Evolutionary conservation across 1,140 invertebrate genomes (phyloP).

Genomic region (Monochamus saltuarius): DNA sequence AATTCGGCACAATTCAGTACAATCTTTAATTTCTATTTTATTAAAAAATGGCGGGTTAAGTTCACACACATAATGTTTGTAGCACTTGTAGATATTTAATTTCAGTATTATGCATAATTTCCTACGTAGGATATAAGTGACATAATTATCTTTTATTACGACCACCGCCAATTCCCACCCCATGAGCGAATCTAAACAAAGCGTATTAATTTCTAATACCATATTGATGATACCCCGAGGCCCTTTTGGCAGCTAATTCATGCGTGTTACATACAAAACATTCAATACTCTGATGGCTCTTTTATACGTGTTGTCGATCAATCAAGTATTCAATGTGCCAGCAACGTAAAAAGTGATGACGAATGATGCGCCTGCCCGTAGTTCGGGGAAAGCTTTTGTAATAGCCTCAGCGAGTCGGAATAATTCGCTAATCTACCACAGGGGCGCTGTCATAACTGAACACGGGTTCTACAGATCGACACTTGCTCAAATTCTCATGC

Average conservation of each 20-base stretch:
- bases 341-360: conserved; percentile 20
- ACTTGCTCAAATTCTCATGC: conserved; percentile 40
- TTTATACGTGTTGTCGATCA: conserved; percentile 40
- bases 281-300: conserved; percentile 44
- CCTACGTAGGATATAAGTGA: too few species aligned
- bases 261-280: conserved; percentile 36
- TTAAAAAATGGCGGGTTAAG: too few species aligned
- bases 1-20: too few species aligned
- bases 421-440: conserved; percentile 46
- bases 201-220: conserved; percentile 37
- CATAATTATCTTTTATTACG: too few species aligned
- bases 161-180: too few species aligned
- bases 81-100: too few species aligned
- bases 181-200: conserved; percentile 28
- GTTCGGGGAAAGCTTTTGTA: conserved; percentile 31
- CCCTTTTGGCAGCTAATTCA: conserved; percentile 43
- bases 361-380: conserved; percentile 29
- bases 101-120: too few species aligned
- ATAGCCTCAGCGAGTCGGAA: conserved; percentile 44
- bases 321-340: conserved; percentile 24
- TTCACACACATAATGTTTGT: too few species aligned
- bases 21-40: too few species aligned
- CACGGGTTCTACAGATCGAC: conserved; percentile 27
- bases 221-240: conserved; percentile 40
- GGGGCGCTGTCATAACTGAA: conserved; percentile 36